Conservation (phyloP, 2,113 vertebrate species). For the Origma solitaria region DNA sequence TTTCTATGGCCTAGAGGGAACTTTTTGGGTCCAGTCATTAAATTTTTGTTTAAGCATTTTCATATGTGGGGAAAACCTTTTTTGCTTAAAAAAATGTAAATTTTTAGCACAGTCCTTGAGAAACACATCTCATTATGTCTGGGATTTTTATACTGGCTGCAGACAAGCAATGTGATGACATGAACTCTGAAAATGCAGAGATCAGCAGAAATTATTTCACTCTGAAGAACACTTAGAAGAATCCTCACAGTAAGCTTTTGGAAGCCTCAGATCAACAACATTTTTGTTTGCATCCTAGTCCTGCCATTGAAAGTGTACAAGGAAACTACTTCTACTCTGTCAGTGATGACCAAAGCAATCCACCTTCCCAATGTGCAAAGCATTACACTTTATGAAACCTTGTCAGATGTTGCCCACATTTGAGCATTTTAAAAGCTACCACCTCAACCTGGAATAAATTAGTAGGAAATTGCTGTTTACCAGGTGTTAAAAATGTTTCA, state of each 20-base stretch:
- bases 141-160: conserved; percentile 37
- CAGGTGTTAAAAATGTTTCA: background rate
- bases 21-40: conserved; percentile 64
- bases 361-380: fast-evolving
- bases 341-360: background rate
- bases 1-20: conserved; percentile 67
- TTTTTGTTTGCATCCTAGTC: background rate
- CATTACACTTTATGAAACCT: background rate
- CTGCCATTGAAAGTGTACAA: background rate
- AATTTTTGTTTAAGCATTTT: conserved; percentile 69
- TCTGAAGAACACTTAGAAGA: background rate
- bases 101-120: conserved; percentile 37
- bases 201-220: conserved; percentile 42
- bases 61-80: conserved; percentile 54
- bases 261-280: background rate
- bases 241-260: background rate
- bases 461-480: background rate
- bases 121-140: conserved; percentile 49
- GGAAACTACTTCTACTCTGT: background rate
- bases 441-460: background rate
- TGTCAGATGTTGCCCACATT: background rate
- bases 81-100: conserved; percentile 49
- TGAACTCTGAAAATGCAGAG: conserved; percentile 46
- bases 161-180: background rate
- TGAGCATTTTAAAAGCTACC: background rate